Evolutionary conservation across 2,888 invertebrate genomes (phyloP).

Genomic region (Adelognathus sp.): DNA sequence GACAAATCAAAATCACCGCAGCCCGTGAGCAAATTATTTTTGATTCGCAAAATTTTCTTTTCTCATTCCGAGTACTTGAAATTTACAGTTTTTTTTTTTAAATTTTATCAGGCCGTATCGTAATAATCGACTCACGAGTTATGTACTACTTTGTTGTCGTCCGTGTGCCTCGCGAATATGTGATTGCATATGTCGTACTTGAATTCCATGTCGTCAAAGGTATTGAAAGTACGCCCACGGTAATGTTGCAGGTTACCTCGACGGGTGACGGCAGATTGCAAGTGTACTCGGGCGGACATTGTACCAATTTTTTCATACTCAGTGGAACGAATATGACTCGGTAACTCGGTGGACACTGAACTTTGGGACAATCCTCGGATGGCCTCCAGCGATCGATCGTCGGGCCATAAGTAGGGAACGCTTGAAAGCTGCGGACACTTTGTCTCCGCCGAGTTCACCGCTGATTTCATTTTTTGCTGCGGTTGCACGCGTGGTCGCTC

Average conservation of each 20-base stretch:
- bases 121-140: neutral
- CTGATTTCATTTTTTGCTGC: neutral
- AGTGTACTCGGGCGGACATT: slow-evolving; percentile 83
- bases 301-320: slow-evolving; percentile 67
- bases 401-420: slow-evolving; percentile 81
- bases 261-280: slow-evolving; percentile 86
- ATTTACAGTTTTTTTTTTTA: too few species aligned
- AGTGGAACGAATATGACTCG: slow-evolving; percentile 82
- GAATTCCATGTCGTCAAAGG: slow-evolving; percentile 90
- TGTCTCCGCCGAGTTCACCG: slow-evolving; percentile 57
- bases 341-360: slow-evolving; percentile 85
- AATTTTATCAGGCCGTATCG: neutral
- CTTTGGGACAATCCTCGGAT: slow-evolving; percentile 79
- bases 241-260: slow-evolving; percentile 88
- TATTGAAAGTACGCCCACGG: slow-evolving; percentile 89
- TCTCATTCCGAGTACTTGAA: too few species aligned
- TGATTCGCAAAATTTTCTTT: too few species aligned
- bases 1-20: too few species aligned
- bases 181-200: slow-evolving; percentile 93
- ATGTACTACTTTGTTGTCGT: slow-evolving; percentile 82
- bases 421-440: slow-evolving; percentile 84
- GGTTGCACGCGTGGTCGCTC: slow-evolving; percentile 72
- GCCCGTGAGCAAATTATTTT: too few species aligned
- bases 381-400: slow-evolving; percentile 71
- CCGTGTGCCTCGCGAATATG: slow-evolving; percentile 86